Conservation (phyloP, 2,888 invertebrate species). For the Hyposoter didymator region DNA sequence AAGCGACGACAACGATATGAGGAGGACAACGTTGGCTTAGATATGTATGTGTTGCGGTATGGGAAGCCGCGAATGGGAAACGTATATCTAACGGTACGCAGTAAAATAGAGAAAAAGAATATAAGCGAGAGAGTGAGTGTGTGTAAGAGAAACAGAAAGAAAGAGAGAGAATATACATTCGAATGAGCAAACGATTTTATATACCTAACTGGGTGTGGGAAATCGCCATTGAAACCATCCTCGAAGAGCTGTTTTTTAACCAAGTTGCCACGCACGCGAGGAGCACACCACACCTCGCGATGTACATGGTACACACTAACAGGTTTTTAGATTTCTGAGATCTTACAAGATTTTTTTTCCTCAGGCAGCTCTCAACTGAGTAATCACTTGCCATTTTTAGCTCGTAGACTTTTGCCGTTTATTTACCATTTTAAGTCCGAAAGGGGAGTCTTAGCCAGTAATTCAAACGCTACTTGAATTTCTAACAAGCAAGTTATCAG, state of each 20-base stretch:
- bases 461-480: constrained; percentile 27
- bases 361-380: constrained; percentile 3
- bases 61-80: constrained; percentile 57
- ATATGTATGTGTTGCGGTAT: constrained; percentile 47
- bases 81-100: constrained; percentile 62
- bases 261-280: constrained; percentile 53
- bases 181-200: constrained; percentile 61
- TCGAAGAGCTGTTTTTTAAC: constrained; percentile 57
- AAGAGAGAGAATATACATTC: constrained; percentile 51
- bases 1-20: constrained; percentile 29
- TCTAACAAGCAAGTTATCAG: neutral
- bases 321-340: constrained; percentile 47
- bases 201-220: constrained; percentile 65
- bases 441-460: neutral
- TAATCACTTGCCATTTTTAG: constrained; percentile 47
- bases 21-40: constrained; percentile 14
- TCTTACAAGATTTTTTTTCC: constrained; percentile 29
- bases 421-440: constrained; percentile 25
- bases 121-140: constrained; percentile 37
- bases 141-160: constrained; percentile 9
- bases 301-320: constrained; percentile 45
- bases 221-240: constrained; percentile 61
- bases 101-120: constrained; percentile 33
- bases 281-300: constrained; percentile 51
- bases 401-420: constrained; percentile 34